Percentiles rank a stretch among this genome's conserved stretches.
phyloP scores from a whole-genome alignment of 2,113 vertebrate species.

The Hydrochoerus hydrochaeris region DNA sequence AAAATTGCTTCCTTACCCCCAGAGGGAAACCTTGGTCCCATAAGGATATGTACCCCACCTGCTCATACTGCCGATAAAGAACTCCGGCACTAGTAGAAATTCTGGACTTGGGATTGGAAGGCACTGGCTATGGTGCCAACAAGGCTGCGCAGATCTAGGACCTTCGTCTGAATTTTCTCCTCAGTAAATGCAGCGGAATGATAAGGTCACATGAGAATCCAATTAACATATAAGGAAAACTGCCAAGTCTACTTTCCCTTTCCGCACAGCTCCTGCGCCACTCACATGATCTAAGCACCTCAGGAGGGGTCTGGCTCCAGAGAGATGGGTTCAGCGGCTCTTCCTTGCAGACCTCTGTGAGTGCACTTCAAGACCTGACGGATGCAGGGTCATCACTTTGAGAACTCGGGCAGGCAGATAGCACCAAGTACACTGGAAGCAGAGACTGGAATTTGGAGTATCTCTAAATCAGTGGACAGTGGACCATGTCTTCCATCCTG shows the following conservation, averaged over 20 bases:
- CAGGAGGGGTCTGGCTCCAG: neutral
- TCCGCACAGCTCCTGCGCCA: neutral
- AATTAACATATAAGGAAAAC: neutral
- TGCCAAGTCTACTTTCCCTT: neutral
- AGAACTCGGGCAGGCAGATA: neutral
- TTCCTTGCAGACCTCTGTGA: rapidly evolving
- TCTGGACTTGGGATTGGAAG: neutral
- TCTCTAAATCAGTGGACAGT: rapidly evolving
- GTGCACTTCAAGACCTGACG: rapidly evolving
- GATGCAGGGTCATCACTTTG: neutral
- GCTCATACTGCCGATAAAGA: neutral
- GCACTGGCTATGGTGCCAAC: rapidly evolving
- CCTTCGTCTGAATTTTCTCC: neutral
- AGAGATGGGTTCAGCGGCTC: rapidly evolving
- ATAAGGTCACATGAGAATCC: neutral
- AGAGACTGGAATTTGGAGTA: neutral
- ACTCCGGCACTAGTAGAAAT: neutral
- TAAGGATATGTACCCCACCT: neutral
- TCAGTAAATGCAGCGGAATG: neutral
- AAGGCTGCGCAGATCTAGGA: neutral
- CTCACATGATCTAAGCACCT: neutral
- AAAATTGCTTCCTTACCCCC: neutral
- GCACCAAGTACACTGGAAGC: rapidly evolving
- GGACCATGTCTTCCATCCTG: neutral
- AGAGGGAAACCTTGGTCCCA: neutral